Conservation (phyloP, 2,113 vertebrate genomes). For the Tiliqua scincoides region DNA sequence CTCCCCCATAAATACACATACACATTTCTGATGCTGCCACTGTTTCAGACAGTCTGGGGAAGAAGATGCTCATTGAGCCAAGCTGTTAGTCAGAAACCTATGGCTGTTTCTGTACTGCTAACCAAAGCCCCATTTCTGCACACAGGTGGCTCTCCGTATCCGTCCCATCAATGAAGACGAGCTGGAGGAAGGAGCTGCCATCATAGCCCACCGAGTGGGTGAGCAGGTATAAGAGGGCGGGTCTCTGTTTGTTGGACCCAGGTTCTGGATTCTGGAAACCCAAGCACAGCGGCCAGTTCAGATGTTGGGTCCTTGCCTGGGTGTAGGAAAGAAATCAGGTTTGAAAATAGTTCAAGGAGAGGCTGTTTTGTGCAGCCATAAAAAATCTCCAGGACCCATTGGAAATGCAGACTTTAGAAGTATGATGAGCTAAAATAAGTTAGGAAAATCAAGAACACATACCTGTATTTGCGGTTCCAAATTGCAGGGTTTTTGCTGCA, state of each 20-base stretch:
- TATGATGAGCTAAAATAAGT: background rate
- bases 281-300: no score
- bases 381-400: no score
- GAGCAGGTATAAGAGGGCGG: conserved; percentile 72
- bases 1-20: no score
- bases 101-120: background rate
- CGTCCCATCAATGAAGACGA: conserved; percentile 54
- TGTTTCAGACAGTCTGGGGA: background rate
- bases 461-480: background rate
- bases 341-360: no score
- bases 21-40: no score
- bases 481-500: background rate
- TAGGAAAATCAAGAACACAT: background rate
- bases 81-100: no score
- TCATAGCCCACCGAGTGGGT: conserved; percentile 59
- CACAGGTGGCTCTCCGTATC: conserved; percentile 69
- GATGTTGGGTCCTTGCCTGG: no score
- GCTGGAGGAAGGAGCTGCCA: conserved; percentile 66
- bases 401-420: background rate
- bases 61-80: fast-evolving
- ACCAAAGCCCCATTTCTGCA: background rate
- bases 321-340: no score
- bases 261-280: no score
- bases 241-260: no score
- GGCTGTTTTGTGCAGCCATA: no score